These are phyloP conservation scores for Diarsia mendica DNA, from an alignment of 2,888 invertebrate genomes.

Conservation along the genomic window DNA sequence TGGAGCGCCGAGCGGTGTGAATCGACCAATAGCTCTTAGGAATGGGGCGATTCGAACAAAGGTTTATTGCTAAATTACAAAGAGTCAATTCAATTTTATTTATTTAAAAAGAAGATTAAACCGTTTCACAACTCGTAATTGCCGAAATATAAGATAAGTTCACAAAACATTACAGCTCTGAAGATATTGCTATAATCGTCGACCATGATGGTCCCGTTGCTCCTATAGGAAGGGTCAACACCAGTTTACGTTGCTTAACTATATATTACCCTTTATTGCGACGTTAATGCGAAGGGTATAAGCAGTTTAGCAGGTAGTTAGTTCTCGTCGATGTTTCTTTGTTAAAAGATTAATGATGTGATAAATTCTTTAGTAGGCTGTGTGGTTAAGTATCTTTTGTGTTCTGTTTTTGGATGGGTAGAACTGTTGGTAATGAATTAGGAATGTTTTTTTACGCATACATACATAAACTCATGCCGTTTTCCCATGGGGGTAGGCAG, in stretches of 20 bases:
- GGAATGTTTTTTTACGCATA: background rate
- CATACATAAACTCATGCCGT: no score
- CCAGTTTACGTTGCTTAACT: conserved; percentile 55
- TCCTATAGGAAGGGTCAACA: conserved; percentile 51
- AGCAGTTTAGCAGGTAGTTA: conserved; percentile 76
- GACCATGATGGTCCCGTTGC: conserved; percentile 38
- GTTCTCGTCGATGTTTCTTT: conserved; percentile 55
- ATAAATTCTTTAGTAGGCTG: conserved; percentile 51
- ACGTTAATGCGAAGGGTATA: conserved; percentile 74
- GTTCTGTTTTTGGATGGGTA: conserved; percentile 21
- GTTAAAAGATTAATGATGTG: conserved; percentile 56
- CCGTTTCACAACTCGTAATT: background rate
- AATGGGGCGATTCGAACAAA: no score
- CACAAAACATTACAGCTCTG: conserved; percentile 3
- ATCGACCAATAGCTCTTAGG: no score
- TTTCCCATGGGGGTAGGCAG: no score
- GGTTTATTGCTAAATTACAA: no score
- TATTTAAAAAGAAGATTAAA: no score
- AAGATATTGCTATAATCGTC: conserved; percentile 44
- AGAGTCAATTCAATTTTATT: no score
- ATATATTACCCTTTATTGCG: conserved; percentile 77
- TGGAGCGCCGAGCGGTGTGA: no score
- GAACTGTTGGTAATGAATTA: background rate
- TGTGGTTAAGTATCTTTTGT: conserved; percentile 44
- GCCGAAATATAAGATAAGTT: background rate